Evolutionary conservation across 2,113 vertebrate species (phyloP), one percentile per base, ranked within the genome.

Genomic region (Syrmaticus mikado): DNA sequence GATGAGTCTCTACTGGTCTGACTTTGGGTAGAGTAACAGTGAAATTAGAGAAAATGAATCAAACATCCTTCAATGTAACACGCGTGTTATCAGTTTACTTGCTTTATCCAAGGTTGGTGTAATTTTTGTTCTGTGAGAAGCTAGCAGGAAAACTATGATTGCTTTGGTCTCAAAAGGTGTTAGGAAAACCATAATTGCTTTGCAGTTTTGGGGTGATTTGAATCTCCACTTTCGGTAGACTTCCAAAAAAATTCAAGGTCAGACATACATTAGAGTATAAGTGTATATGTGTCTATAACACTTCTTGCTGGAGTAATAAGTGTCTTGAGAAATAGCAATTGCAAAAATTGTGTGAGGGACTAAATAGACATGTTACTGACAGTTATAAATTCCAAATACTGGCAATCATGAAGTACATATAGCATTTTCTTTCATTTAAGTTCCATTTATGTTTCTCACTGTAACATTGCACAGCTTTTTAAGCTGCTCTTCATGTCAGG

Each of bases 391-490:
- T 87, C 77, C 64, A 82, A 71, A 88, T 52, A 62, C 65, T 45
- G 82, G 67, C 78, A 45, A 87, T 64, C 84, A 77, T 48, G 82
- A 93, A 87, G 53, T 87, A 20, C 32, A 12, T 55, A 38, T 85
- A 90, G 53, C 36, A 50, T 36, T 87, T 94, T 36, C 64, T 52
- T 86, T 66, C 61, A 73, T 94, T 95, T 77, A 87, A 91, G 71
- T 90, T 95, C 40, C 64, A 92, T 72, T 72, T 64, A 19, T 62
- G 70, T 55, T 91, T 81, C 27, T 85, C 27, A 27, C 41, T 75
- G n/a, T 17, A 68, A 46, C 8, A 19, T 48, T 81, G 13, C 1
- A 0, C 20, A 57, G 53, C 13, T 38, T 81, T 82, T 57, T 20
- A 18, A 65, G 30, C 67, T 72, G 6, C 8, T 92, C 52, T 70